Conservation (phyloP, 2,113 vertebrate genomes). For the Ovibos moschatus region DNA sequence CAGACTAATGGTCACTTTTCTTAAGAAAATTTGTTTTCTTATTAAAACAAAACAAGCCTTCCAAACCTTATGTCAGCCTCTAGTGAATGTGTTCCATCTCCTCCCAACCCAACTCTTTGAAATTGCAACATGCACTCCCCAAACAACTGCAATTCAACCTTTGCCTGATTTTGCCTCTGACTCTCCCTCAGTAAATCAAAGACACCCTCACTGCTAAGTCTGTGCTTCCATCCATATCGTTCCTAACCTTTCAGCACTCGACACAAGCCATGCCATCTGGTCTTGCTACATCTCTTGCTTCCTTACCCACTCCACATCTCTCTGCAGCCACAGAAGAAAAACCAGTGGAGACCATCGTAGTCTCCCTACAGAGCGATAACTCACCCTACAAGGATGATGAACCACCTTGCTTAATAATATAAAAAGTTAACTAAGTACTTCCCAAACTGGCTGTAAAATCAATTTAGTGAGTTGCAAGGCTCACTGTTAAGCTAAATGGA, state of each 20-base stretch:
- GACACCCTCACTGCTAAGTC: not conserved
- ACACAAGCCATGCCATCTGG: not conserved
- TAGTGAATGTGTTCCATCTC: not conserved
- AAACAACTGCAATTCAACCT: not conserved
- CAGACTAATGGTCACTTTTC: not conserved
- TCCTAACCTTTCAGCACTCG: not conserved
- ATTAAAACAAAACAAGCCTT: not conserved
- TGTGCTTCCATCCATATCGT: not conserved
- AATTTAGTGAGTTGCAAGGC: not conserved
- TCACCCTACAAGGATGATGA: not conserved
- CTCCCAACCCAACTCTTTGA: not conserved
- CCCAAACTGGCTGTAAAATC: not conserved
- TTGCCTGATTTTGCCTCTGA: not conserved
- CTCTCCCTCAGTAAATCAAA: not conserved
- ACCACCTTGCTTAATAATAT: not conserved
- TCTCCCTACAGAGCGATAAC: not conserved
- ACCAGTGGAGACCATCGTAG: not conserved
- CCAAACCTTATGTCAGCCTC: not conserved
- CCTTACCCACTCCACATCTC: not conserved
- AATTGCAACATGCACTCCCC: not conserved
- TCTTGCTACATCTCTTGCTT: not conserved
- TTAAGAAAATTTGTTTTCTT: not conserved
- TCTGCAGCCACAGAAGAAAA: not conserved
- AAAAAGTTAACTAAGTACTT: not conserved
- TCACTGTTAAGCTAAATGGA: not conserved